Evolutionary conservation across 1,140 invertebrate species (phyloP).

Genomic region (Pogonomyrmex californicus): DNA sequence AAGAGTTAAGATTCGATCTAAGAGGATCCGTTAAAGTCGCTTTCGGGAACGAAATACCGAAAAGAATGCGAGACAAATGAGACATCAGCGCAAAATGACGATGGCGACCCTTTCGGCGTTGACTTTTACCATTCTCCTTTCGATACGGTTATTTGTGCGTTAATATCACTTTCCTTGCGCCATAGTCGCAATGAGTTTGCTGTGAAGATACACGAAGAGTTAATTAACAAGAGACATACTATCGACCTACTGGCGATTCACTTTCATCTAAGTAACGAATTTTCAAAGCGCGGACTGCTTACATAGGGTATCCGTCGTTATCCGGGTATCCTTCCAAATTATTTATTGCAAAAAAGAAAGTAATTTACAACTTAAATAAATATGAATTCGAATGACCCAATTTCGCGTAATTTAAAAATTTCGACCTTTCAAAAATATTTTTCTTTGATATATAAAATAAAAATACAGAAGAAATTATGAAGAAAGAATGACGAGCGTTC

Average conservation of each 20-base stretch:
- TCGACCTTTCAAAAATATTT: background rate
- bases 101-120: background rate
- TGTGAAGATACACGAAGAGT: slow-evolving; percentile 20
- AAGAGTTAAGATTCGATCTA: background rate
- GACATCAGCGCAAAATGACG: slow-evolving; percentile 13
- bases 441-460: background rate
- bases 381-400: background rate
- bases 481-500: background rate
- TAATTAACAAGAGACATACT: slow-evolving; percentile 1
- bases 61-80: background rate
- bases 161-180: background rate
- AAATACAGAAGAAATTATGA: background rate
- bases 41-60: background rate
- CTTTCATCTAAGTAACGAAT: slow-evolving; percentile 28
- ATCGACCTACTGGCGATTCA: background rate
- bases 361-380: background rate
- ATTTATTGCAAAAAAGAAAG: background rate
- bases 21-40: too few species aligned
- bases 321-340: background rate
- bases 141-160: slow-evolving; percentile 8
- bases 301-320: background rate
- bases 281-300: background rate
- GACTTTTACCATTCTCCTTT: background rate
- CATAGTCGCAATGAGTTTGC: slow-evolving; percentile 7
- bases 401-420: background rate